Base-by-base conservation (phyloP, 2,888 invertebrate species). In the Linnaemya vulpina region DNA sequence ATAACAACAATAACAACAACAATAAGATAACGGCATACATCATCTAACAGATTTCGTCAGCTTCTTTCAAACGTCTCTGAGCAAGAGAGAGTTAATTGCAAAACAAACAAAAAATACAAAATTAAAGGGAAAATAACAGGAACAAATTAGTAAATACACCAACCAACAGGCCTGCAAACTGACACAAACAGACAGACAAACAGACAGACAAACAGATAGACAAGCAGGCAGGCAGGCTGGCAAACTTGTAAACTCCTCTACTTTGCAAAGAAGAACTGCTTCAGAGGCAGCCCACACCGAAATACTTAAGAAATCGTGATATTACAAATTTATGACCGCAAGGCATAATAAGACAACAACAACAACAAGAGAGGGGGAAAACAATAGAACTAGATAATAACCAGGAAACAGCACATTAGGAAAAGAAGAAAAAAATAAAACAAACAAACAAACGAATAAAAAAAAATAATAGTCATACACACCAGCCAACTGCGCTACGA, bases 361-460 rank as follows among this genome's bases (percentile, higher is more conserved):
- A 80, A 67, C 9, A 67, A 65, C 15, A n/a, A 2, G 9, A 58
- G 25, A 17, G 60, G 25, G 15, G 60, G 40, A 60, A 79, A 77
- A 73, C 67, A 75, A 83, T 67, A 86, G 58, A 74, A 51, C 51
- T 43, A 74, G 80, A 83, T 83, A 83, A 83, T 83, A 83, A 86
- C 81, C 83, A 86, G 83, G 84, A 78, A 86, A 83, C 84, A 81
- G 70, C 78, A 85, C 78, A 85, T 85, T 85, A 82, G 49, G 13
- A 74, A 74, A 71, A n/a, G 4, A 60, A 55, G 73, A 38, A 35
- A 9, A 65, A 70, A 51, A 71, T 8, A 75, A 78, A 53, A 55
- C 35, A 10, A 38, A 51, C 51, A 62, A 62, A 8, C 15, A 43
- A n/a, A n/a, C n/a, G n/a, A n/a, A n/a, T n/a, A n/a, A n/a, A n/a